These are phyloP conservation scores for Strigamia transsilvanica DNA, from an alignment of 2,888 invertebrate genomes.

Conservation along the genomic window DNA sequence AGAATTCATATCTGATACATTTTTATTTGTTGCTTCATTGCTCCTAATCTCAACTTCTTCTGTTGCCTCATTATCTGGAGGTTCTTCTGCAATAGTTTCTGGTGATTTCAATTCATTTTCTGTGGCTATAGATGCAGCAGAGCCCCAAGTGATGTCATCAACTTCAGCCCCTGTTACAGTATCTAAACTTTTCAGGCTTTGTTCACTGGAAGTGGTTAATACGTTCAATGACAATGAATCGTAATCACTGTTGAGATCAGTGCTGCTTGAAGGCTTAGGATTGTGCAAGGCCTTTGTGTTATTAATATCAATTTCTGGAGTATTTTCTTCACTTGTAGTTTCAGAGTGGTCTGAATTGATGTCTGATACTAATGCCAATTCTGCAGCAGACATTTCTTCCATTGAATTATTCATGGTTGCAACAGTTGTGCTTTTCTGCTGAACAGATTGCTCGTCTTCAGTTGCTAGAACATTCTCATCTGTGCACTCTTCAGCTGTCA, in stretches of 20 bases:
- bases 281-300: background rate
- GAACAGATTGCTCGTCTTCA: background rate
- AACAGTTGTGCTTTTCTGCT: background rate
- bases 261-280: background rate
- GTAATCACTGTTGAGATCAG: background rate
- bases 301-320: background rate
- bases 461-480: background rate
- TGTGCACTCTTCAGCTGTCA: background rate
- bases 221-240: background rate
- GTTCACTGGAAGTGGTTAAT: background rate
- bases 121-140: background rate
- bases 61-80: background rate
- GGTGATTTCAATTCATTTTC: background rate
- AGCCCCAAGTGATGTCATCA: constrained; percentile 4
- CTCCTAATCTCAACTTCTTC: no score
- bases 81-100: background rate
- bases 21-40: no score
- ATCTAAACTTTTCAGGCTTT: background rate
- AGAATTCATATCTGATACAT: no score
- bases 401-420: background rate
- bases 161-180: background rate
- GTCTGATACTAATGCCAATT: constrained; percentile 20
- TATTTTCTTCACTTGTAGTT: constrained; percentile 14
- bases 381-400: background rate
- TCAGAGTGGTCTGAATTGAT: background rate